Base-by-base conservation (phyloP, 2,888 invertebrate species). In the Unio pictorum region DNA sequence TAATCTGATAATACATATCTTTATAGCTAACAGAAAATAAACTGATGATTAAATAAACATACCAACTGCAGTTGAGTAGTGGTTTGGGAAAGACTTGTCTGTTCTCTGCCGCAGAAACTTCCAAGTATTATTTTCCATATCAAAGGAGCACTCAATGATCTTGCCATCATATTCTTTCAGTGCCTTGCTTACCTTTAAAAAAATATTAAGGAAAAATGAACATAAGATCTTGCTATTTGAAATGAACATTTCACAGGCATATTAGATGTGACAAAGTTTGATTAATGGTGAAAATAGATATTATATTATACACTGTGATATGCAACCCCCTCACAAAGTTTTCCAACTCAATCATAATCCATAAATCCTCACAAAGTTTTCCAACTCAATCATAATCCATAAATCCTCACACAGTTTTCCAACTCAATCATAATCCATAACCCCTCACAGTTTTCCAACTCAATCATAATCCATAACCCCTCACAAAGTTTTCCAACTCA, bases 81-180 rank as follows among this genome's bases (percentile, higher is more conserved):
- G 95, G 90, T 99, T 99, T 0, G 99, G 98, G 90, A 93, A 95
- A 0, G 96, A 96, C 91, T 99, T 99, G 90, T 99, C 99, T 0
- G 95, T 97, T 79, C 99, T 92, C 89, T 97, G 96, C 71, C 99
- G 93, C 96, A 99, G 95, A 88, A 95, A 97, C 66, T 94, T 93
- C 99, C 99, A 99, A 78, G 93, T 91, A 55, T 83, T 84, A 11
- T 84, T 83, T 57, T 93, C 92, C 1, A 79, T 78, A 75, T 96
- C 95, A 84, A 91, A 94, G 83, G 94, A 95, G 91, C 99, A 99
- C 91, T 99, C 99, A 66, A 99, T 93, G 70, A 99, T 99, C 91
- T 98, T 98, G 85, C 95, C 95, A 91, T 99, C 93, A 65, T 95
- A 91, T 57, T 95, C 93, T 82, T 93, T 94, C 7, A 97, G 87